Evolutionary conservation across 2,113 vertebrate genomes (phyloP), one percentile per base, ranked within the genome.

Genomic region (Trogon surrucura): DNA sequence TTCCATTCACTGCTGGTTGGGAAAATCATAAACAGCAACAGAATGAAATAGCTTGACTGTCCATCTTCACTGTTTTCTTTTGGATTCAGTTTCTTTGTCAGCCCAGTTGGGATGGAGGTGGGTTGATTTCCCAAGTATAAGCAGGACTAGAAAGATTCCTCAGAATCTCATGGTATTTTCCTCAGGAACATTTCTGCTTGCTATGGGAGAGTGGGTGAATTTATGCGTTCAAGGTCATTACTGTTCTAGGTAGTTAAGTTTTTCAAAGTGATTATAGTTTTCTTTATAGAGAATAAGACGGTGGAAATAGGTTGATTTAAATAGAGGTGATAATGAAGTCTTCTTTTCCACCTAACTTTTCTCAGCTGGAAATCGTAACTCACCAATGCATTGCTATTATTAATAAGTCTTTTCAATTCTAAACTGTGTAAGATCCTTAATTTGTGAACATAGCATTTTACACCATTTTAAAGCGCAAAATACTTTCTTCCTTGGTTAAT

Each of bases 401-500:
- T 93, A 92, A 71, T 48, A 84, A 73, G n/a, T n/a, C 22, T 84
- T 80, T 93, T 75, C 48, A 30, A 56, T 72, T 94, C 58, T 77
- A 73, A 93, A 71, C 26, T 34, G 18, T 57, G 27, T 57, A 77
- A 91, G 45, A 79, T 41, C 29, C 41, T 62, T 90, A 88, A 73
- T 84, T 67, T 92, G 32, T 74, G 72, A 93, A 65, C 54, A 71
- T 27, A 78, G 34, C 14, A 21, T 92, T 96, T 97, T 93, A 84
- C 34, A 91, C 51, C 34, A 80, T 72, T 92, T 95, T 79, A 92
- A 93, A 92, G 77, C 0, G 0, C 65, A 93, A 95, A 96, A 95
- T 79, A 54, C 73, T 92, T 91, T 82, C 41, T 78, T 95, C 80
- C 41, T 61, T 79, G 65, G 65, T 94, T 96, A 96, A 96, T 94